Conservation (phyloP, 2,888 invertebrate genomes). For the Antitype chi region DNA sequence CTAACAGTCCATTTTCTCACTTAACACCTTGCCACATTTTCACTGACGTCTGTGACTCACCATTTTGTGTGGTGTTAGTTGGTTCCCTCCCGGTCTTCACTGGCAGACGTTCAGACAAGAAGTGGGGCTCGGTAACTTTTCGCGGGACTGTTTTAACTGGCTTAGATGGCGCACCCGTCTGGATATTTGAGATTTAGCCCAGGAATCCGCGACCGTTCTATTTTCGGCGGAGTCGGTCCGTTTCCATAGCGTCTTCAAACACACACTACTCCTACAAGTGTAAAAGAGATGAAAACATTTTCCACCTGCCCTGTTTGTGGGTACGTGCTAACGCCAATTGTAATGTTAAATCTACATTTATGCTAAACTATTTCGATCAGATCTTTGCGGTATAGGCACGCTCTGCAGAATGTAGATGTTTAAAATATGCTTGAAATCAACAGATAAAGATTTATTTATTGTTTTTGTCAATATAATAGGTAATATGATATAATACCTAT, state of each 20-base stretch:
- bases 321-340: conserved; percentile 81
- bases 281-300: conserved; percentile 81
- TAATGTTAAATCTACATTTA: conserved; percentile 89
- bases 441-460: conserved; percentile 18
- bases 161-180: conserved; percentile 93
- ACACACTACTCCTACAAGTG: conserved; percentile 69
- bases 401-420: conserved; percentile 78
- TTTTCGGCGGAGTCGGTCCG: conserved; percentile 86
- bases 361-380: conserved; percentile 89
- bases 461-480: conserved; percentile 37
- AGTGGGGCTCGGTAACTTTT: conserved; percentile 93
- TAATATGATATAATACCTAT: conserved; percentile 34
- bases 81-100: conserved; percentile 92
- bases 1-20: conserved; percentile 85
- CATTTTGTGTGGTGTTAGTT: conserved; percentile 93
- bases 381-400: conserved; percentile 76
- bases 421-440: conserved; percentile 49
- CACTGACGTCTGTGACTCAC: conserved; percentile 91
- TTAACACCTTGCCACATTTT: conserved; percentile 87
- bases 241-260: conserved; percentile 79
- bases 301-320: conserved; percentile 70
- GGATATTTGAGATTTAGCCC: conserved; percentile 92
- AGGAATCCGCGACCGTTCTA: conserved; percentile 90
- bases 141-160: conserved; percentile 93
- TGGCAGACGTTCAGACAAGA: conserved; percentile 94